Conservation (phyloP, 1,140 invertebrate genomes). For the Drosophila bifasciata region DNA sequence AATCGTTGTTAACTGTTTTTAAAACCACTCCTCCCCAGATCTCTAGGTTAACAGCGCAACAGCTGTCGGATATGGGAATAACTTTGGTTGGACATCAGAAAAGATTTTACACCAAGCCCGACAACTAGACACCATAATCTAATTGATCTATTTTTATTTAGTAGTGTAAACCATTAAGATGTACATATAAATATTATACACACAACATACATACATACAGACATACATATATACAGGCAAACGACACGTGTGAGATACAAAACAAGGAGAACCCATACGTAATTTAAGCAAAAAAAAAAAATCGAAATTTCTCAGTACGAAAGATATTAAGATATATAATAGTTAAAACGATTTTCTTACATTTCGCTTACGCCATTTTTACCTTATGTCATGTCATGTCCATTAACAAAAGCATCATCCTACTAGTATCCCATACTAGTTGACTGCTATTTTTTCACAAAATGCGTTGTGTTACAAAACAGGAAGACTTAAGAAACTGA, state of each 20-base stretch:
- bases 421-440: too few relatives aligned
- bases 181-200: conserved; percentile 52
- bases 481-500: not conserved
- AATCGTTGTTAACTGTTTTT: too few relatives aligned
- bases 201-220: conserved; percentile 22
- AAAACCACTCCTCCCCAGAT: conserved; percentile 47
- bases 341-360: not conserved
- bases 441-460: not conserved
- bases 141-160: conserved; percentile 38
- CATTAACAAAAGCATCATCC: conserved; percentile 6
- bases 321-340: conserved; percentile 12
- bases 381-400: not conserved
- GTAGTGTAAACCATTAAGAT: conserved; percentile 27
- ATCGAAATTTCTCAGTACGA: conserved; percentile 19
- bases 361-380: conserved; percentile 2
- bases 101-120: conserved; percentile 91
- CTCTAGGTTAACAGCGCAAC: conserved; percentile 93
- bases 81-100: conserved; percentile 99
- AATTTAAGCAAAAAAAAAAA: conserved; percentile 17
- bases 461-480: not conserved
- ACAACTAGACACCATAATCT: conserved; percentile 83
- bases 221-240: conserved; percentile 21
- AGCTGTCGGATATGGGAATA: conserved; percentile 95
- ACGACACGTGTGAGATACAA: conserved; percentile 29
- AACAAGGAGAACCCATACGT: conserved; percentile 12